Percentiles rank a stretch among this genome's conserved stretches.
Conservation (phyloP, 2,797 vertebrate species). For the Cossypha heuglini region DNA sequence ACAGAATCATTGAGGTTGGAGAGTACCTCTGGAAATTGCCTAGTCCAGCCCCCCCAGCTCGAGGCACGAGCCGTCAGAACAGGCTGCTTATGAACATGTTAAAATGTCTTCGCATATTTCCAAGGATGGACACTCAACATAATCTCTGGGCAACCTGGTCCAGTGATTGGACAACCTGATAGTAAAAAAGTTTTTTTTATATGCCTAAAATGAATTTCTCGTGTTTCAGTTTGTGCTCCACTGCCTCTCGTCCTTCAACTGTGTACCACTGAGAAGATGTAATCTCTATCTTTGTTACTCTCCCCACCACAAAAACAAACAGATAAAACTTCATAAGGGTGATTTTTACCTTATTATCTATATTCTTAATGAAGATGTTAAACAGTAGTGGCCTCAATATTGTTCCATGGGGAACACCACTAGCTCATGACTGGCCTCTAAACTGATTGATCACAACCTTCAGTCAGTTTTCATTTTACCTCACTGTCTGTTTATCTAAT, state of each 20-base stretch:
- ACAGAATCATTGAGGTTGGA: background rate
- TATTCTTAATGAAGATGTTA: background rate
- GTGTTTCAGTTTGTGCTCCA: background rate
- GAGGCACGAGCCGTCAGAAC: background rate
- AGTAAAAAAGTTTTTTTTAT: background rate
- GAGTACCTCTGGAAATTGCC: background rate
- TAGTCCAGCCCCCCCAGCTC: background rate
- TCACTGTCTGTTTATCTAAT: background rate
- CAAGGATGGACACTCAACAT: background rate
- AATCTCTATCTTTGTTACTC: background rate
- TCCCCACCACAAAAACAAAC: background rate
- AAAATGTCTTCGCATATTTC: background rate
- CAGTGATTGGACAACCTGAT: background rate
- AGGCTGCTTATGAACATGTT: background rate
- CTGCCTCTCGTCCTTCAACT: fast-evolving
- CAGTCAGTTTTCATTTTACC: background rate
- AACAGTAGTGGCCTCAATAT: background rate
- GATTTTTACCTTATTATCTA: background rate
- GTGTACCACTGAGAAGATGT: background rate
- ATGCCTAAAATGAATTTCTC: background rate
- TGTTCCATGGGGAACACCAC: background rate
- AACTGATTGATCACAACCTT: background rate
- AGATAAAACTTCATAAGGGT: background rate
- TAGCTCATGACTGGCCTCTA: background rate
- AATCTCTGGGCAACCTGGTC: background rate